These are phyloP conservation scores for Tachina fera DNA, from an alignment of 2,888 invertebrate species.

Conservation along the genomic window DNA sequence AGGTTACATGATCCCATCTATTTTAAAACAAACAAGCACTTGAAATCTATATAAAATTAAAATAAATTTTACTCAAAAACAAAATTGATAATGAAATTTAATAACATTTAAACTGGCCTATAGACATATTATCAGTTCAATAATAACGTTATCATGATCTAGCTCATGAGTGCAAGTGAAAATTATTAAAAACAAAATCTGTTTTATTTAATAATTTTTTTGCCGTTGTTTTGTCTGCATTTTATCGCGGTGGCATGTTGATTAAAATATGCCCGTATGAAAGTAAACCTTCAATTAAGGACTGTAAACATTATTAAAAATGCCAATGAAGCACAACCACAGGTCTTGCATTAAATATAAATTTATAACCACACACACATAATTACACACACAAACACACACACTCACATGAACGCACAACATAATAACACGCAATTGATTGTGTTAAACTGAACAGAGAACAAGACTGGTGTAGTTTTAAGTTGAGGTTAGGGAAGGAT, in stretches of 20 bases:
- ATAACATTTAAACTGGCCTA: background rate
- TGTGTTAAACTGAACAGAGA: background rate
- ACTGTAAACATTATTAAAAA: conserved; percentile 69
- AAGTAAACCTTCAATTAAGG: conserved; percentile 67
- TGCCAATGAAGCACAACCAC: conserved; percentile 68
- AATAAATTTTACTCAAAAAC: background rate
- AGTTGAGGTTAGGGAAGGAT: background rate
- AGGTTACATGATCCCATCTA: too few species aligned
- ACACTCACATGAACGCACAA: background rate
- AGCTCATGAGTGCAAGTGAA: conserved; percentile 2
- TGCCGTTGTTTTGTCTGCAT: background rate
- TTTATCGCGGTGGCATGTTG: conserved; percentile 37
- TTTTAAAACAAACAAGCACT: background rate
- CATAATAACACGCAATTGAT: conserved; percentile 23
- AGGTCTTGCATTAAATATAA: conserved; percentile 62
- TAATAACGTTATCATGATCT: conserved; percentile 18
- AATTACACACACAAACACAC: background rate
- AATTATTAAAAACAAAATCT: conserved; percentile 38
- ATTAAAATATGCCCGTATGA: conserved; percentile 67
- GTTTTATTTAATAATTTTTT: conserved; percentile 28
- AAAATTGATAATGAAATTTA: conserved; percentile 5
- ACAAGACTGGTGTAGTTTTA: too few species aligned
- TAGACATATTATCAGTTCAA: conserved; percentile 7
- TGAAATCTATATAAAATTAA: background rate
- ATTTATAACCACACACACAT: conserved; percentile 16